Evolutionary conservation across 2,888 invertebrate genomes (phyloP).

Genomic region (Plagiodera versicolora): DNA sequence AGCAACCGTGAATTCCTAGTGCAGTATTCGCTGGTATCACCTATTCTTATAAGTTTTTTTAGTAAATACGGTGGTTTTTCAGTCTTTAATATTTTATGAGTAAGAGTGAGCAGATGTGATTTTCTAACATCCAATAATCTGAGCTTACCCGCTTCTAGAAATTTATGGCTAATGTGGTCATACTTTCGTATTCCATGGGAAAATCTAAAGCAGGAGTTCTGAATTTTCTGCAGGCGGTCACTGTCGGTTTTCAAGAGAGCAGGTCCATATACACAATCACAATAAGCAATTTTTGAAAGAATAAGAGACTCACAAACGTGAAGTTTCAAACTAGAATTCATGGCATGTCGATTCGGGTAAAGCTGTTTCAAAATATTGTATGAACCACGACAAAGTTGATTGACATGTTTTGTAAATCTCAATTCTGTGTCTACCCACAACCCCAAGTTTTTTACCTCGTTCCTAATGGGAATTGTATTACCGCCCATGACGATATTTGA

Average conservation of each 20-base stretch:
- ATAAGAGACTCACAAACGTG: neutral
- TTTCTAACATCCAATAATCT: too few relatives aligned
- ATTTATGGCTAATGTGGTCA: too few relatives aligned
- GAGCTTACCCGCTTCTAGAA: too few relatives aligned
- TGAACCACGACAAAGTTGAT: neutral
- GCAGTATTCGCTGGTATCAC: neutral
- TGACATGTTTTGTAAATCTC: constrained; percentile 3
- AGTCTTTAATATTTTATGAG: neutral
- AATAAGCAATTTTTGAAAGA: neutral
- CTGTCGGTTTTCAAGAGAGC: neutral
- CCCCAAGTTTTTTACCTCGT: neutral
- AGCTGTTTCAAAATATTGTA: constrained; percentile 3
- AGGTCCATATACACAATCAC: neutral
- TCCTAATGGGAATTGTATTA: neutral
- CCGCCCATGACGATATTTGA: neutral
- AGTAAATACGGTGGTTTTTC: neutral
- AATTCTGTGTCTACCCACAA: neutral
- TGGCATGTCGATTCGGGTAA: neutral
- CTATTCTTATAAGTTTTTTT: neutral
- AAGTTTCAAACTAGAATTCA: neutral
- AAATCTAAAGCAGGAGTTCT: too few relatives aligned
- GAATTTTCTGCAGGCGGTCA: neutral
- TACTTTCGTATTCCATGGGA: too few relatives aligned
- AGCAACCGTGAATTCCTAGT: neutral
- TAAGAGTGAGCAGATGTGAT: neutral